Percentiles rank a stretch among this genome's conserved stretches.
phyloP scores from a whole-genome alignment of 2,113 vertebrate species.

The Amphiprion percula region DNA sequence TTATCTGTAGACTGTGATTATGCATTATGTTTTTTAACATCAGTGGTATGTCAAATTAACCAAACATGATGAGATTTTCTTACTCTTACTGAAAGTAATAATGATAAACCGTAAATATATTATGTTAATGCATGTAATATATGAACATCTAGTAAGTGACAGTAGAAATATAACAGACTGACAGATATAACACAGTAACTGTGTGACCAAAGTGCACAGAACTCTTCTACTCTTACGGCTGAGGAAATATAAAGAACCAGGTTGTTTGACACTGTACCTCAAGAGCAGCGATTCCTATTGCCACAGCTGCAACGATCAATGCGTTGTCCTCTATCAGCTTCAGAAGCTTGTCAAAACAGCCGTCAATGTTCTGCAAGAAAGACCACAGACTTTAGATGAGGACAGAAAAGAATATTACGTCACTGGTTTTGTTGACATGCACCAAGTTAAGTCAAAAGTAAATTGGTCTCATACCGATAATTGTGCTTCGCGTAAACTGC shows the following conservation, averaged over 20 bases:
- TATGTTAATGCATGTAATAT: too few species aligned
- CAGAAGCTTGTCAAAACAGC: slow-evolving; percentile 74
- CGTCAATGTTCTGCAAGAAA: slow-evolving; percentile 52
- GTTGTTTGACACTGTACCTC: slow-evolving; percentile 77
- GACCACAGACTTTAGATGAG: neutral
- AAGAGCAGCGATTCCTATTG: slow-evolving; percentile 75
- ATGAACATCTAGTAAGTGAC: too few species aligned
- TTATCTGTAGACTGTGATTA: too few species aligned
- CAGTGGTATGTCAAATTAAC: too few species aligned
- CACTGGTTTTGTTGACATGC: neutral
- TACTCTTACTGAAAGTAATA: neutral
- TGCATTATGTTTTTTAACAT: too few species aligned
- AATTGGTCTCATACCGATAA: neutral
- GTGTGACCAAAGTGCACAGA: neutral
- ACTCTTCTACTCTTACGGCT: neutral
- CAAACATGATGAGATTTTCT: neutral
- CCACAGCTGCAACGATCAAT: slow-evolving; percentile 75
- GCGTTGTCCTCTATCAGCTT: slow-evolving; percentile 72
- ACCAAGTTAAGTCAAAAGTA: neutral
- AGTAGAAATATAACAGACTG: too few species aligned
- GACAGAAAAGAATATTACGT: neutral
- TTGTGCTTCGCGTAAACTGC: rapidly evolving
- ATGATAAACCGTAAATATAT: too few species aligned
- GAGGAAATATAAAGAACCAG: neutral
- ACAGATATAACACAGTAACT: neutral